These are phyloP conservation scores for Parazoanthus swiftii DNA, from an alignment of 92 coral and sea anemone species.

Conservation along the genomic window DNA sequence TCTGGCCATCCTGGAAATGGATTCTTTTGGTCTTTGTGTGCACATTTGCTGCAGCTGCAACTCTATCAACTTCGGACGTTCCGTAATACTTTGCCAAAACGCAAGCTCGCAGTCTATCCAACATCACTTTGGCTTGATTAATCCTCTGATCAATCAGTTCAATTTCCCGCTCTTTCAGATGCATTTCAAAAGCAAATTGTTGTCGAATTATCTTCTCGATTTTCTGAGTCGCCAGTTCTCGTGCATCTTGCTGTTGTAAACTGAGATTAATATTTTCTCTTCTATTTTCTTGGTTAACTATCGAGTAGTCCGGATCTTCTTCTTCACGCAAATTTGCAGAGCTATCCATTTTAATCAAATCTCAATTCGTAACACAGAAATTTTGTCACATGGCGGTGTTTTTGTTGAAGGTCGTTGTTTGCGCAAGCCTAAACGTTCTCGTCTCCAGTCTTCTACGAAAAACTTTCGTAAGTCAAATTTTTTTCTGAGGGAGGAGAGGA, in stretches of 20 bases:
- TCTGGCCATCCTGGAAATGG: background rate
- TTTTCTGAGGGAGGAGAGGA: background rate
- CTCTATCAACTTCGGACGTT: slow-evolving; percentile 41
- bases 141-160: slow-evolving; percentile 75
- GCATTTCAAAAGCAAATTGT: slow-evolving; percentile 90
- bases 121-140: slow-evolving; percentile 64
- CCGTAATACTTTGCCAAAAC: slow-evolving; percentile 95
- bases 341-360: slow-evolving; percentile 22
- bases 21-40: slow-evolving; percentile 8
- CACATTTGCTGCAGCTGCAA: background rate
- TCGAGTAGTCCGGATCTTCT: slow-evolving; percentile 85
- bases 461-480: background rate
- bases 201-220: slow-evolving; percentile 81
- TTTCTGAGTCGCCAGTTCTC: slow-evolving; percentile 76
- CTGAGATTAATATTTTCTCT: slow-evolving; percentile 60
- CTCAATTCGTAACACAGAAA: background rate
- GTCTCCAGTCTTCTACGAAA: background rate
- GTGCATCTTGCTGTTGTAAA: slow-evolving; percentile 84
- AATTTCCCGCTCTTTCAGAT: slow-evolving; percentile 85
- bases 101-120: slow-evolving; percentile 94
- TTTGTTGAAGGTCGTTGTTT: background rate
- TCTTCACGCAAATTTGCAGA: slow-evolving; percentile 42
- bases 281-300: slow-evolving; percentile 50
- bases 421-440: background rate
- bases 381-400: background rate